A percentile compares a stretch with the other conserved stretches of the same genome.
These are phyloP conservation scores for Lutjanus argentimaculatus DNA, from an alignment of 2,797 vertebrate species.

Conservation along the genomic window DNA sequence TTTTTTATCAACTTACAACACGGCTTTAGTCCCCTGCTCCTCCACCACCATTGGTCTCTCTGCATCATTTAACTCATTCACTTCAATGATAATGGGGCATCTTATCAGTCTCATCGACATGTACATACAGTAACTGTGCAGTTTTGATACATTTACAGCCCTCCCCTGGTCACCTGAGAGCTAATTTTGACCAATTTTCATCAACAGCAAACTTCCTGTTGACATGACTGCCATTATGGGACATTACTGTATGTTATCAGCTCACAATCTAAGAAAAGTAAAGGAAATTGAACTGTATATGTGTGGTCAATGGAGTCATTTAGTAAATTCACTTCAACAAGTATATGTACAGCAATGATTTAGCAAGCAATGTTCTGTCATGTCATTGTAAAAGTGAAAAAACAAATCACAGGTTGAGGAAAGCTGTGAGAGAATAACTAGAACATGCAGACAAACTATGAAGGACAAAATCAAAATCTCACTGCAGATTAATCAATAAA, in stretches of 20 bases:
- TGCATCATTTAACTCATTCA: slow-evolving; percentile 19
- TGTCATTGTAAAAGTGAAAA: not conserved
- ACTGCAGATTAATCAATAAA: too few relatives aligned
- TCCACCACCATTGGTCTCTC: not conserved
- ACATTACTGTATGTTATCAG: not conserved
- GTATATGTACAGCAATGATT: not conserved
- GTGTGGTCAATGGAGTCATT: slow-evolving; percentile 8
- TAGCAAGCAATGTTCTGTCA: not conserved
- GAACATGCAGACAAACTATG: too few relatives aligned
- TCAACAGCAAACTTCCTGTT: slow-evolving; percentile 40
- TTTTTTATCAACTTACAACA: too few relatives aligned
- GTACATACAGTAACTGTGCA: not conserved
- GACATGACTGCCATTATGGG: slow-evolving; percentile 5
- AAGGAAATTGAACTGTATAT: not conserved
- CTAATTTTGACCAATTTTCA: slow-evolving; percentile 41
- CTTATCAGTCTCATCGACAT: slow-evolving; percentile 44
- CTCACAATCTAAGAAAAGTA: not conserved
- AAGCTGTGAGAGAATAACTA: too few relatives aligned
- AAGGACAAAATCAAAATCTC: too few relatives aligned
- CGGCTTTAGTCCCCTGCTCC: too few relatives aligned
- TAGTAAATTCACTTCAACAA: not conserved
- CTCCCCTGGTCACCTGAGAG: slow-evolving; percentile 49
- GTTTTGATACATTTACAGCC: not conserved
- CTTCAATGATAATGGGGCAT: slow-evolving; percentile 12
- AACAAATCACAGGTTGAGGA: not conserved